Conservation (phyloP, 2,888 invertebrate species). For the Lamproptera curius region DNA sequence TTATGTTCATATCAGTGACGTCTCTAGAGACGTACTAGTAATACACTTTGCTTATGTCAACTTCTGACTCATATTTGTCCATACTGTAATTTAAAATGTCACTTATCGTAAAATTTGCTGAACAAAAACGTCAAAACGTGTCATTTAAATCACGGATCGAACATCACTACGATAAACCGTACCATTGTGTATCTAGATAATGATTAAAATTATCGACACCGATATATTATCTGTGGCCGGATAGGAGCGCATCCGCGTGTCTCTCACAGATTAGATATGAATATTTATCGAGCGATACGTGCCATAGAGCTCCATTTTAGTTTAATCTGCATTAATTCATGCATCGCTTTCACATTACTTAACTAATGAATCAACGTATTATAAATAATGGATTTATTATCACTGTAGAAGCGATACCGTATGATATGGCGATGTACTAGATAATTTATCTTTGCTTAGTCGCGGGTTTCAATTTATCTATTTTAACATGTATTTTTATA, state of each 20-base stretch:
- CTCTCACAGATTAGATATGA: slow-evolving; percentile 13
- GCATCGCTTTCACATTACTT: background rate
- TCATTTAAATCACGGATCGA: background rate
- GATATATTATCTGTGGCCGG: slow-evolving; percentile 6
- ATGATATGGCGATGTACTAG: too few species aligned
- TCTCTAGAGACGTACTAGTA: too few species aligned
- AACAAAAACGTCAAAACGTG: background rate
- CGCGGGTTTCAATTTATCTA: too few species aligned
- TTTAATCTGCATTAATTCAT: background rate
- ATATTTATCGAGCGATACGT: slow-evolving; percentile 11
- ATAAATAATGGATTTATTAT: too few species aligned
- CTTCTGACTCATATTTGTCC: too few species aligned
- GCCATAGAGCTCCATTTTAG: background rate
- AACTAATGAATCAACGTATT: background rate
- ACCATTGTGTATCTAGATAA: background rate
- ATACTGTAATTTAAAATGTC: too few species aligned
- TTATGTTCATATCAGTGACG: too few species aligned
- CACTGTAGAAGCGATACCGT: too few species aligned
- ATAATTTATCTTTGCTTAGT: too few species aligned
- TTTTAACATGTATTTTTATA: too few species aligned
- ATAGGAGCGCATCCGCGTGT: slow-evolving; percentile 6
- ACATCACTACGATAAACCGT: background rate
- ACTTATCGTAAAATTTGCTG: too few species aligned
- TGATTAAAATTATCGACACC: background rate
- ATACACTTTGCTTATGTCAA: too few species aligned